phyloP scores from a whole-genome alignment of 2,888 invertebrate genomes.

The Papilio gigon region DNA sequence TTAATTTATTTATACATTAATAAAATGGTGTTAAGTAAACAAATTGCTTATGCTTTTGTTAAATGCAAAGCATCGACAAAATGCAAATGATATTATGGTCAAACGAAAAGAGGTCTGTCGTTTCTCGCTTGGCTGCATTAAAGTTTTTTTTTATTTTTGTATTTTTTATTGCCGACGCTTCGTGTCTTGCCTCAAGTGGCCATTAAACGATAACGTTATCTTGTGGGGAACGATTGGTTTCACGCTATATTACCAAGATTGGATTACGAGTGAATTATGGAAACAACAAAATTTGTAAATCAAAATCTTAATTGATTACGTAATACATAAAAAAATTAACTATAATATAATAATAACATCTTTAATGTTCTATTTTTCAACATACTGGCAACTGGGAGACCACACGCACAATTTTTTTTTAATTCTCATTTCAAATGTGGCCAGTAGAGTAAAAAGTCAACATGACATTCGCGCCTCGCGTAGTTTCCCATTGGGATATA shows the following conservation, averaged over 20 bases:
- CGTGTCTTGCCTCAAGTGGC: constrained; percentile 64
- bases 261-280: constrained; percentile 38
- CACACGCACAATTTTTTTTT: constrained; percentile 66
- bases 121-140: constrained; percentile 53
- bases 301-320: constrained; percentile 8
- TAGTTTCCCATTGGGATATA: constrained; percentile 36
- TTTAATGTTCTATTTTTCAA: constrained; percentile 42
- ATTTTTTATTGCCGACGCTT: constrained; percentile 53
- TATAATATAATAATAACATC: not conserved
- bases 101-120: constrained; percentile 59
- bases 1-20: not conserved
- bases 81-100: constrained; percentile 69
- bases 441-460: constrained; percentile 71
- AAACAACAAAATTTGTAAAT: constrained; percentile 26
- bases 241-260: constrained; percentile 54
- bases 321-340: not conserved
- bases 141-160: constrained; percentile 60
- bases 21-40: constrained; percentile 7
- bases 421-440: constrained; percentile 68
- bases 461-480: constrained; percentile 55
- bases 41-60: constrained; percentile 34
- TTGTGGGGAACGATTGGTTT: constrained; percentile 65
- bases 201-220: constrained; percentile 75
- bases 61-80: constrained; percentile 49
- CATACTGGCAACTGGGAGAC: constrained; percentile 57